phyloP scores from a whole-genome alignment of 2,888 invertebrate species.

The Hirtodrosophila confusa region DNA sequence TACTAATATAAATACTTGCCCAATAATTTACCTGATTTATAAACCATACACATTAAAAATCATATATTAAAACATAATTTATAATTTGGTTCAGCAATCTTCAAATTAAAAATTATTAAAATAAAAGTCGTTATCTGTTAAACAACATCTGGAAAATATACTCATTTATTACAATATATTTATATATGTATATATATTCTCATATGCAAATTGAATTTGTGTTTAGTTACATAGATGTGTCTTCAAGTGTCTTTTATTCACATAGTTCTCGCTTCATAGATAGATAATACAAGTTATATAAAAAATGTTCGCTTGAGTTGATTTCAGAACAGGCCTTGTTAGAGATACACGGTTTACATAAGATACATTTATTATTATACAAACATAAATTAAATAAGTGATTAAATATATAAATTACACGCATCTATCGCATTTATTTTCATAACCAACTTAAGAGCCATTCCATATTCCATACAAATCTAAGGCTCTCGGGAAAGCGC shows the following conservation, averaged over 20 bases:
- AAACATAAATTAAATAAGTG: conserved; percentile 56
- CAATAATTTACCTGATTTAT: too few species aligned
- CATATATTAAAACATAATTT: too few species aligned
- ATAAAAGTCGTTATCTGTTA: conserved; percentile 36
- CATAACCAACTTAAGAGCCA: not conserved
- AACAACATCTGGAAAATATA: conserved; percentile 72
- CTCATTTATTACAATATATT: conserved; percentile 45
- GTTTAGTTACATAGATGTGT: conserved; percentile 50
- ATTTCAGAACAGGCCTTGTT: conserved; percentile 51
- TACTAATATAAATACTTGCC: too few species aligned
- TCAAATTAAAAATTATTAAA: not conserved
- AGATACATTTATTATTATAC: conserved; percentile 43
- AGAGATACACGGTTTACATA: conserved; percentile 43
- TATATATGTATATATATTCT: conserved; percentile 34
- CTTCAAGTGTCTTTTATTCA: conserved; percentile 63
- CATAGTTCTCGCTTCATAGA: conserved; percentile 51
- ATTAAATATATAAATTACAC: conserved; percentile 5
- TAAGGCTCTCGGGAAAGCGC: conserved; percentile 2
- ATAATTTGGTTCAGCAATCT: too few species aligned
- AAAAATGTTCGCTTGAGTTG: conserved; percentile 64
- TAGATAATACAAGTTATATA: conserved; percentile 60
- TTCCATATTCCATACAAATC: conserved; percentile 8
- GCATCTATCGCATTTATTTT: not conserved
- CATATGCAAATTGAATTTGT: conserved; percentile 56
- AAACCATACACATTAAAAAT: too few species aligned